Evolutionary conservation across 2,113 vertebrate species (phyloP).

Genomic region (Lonchura striata): DNA sequence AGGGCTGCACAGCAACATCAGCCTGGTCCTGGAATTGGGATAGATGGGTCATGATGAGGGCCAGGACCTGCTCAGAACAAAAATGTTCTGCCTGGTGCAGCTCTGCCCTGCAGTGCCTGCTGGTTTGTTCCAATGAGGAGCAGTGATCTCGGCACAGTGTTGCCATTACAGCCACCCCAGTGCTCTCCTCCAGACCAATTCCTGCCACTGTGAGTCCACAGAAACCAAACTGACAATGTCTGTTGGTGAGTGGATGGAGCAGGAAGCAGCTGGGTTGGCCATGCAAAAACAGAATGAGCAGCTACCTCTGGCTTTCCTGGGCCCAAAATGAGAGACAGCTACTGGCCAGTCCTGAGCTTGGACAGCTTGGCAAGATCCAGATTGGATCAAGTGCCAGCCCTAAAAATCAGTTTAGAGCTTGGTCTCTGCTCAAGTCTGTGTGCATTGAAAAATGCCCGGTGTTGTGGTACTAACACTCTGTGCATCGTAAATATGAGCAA

Average conservation of each 20-base stretch:
- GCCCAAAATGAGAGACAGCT: neutral
- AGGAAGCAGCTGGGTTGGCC: neutral
- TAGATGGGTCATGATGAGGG: neutral
- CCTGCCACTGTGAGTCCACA: neutral
- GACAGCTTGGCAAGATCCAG: neutral
- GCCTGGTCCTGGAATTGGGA: neutral
- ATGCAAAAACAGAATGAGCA: neutral
- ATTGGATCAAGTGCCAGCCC: neutral
- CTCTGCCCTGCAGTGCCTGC: neutral
- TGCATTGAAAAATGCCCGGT: neutral
- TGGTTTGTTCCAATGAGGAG: neutral
- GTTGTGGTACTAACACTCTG: neutral
- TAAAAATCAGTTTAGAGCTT: neutral
- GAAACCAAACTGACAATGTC: neutral
- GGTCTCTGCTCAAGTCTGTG: neutral
- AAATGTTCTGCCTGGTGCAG: neutral
- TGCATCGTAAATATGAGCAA: neutral
- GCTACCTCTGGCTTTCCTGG: neutral
- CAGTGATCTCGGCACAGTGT: rapidly evolving
- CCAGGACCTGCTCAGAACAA: neutral
- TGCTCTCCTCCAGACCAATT: neutral
- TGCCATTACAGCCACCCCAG: neutral
- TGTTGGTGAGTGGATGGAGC: neutral
- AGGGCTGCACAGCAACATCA: neutral
- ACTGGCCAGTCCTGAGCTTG: neutral